Percentiles rank a stretch among this genome's conserved stretches.
phyloP scores from a whole-genome alignment of 2,797 vertebrate species.

The Acomys russatus region DNA sequence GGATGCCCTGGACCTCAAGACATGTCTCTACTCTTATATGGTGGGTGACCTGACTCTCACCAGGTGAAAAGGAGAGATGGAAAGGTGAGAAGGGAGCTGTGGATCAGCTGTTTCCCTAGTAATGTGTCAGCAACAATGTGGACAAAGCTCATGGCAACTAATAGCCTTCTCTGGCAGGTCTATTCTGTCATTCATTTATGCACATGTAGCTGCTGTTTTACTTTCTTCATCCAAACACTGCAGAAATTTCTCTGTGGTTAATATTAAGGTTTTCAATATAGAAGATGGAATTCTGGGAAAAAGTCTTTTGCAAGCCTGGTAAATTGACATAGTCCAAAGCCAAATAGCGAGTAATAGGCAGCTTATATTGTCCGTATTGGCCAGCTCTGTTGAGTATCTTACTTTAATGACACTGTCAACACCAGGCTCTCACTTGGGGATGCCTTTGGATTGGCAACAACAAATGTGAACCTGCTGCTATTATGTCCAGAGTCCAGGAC shows the following conservation, averaged over 20 bases:
- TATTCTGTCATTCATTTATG: background rate
- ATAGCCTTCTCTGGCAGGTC: background rate
- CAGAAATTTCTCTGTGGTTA: background rate
- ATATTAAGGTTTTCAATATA: background rate
- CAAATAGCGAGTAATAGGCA: background rate
- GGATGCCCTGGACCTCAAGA: background rate
- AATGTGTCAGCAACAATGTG: fast-evolving
- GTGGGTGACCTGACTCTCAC: background rate
- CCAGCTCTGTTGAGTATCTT: conserved; percentile 4
- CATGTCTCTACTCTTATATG: background rate
- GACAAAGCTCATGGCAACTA: background rate
- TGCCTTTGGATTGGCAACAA: background rate
- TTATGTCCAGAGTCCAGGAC: background rate
- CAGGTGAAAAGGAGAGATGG: background rate
- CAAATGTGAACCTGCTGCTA: background rate
- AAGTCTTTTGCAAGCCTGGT: background rate
- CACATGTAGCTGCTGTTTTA: background rate
- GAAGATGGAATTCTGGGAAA: background rate
- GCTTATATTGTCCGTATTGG: background rate
- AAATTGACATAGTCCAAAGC: background rate
- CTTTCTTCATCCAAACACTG: background rate
- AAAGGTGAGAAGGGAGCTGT: background rate
- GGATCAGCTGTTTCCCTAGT: background rate
- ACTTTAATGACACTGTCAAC: background rate
- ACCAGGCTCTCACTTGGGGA: background rate